Evolutionary conservation across 2,888 invertebrate species (phyloP).

Genomic region (Melieria picta): DNA sequence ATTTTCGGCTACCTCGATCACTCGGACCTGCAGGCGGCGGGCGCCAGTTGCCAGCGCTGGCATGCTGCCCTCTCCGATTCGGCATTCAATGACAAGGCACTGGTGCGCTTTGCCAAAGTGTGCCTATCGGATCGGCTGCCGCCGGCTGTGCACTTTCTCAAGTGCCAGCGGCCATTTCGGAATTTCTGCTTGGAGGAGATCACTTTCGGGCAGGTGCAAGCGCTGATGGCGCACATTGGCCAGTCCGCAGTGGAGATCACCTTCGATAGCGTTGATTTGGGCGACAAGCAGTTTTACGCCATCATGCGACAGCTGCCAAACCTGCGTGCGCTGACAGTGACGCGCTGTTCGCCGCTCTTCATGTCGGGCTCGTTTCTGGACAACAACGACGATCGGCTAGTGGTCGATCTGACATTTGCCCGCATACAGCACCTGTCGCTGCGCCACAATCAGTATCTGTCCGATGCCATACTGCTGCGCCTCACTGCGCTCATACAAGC

Average conservation of each 20-base stretch:
- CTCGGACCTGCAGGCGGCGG: conserved; percentile 74
- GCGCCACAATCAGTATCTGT: conserved; percentile 76
- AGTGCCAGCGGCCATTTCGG: conserved; percentile 54
- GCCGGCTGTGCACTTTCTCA: conserved; percentile 56
- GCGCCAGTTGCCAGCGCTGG: conserved; percentile 75
- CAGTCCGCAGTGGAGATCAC: conserved; percentile 69
- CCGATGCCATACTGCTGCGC: conserved; percentile 78
- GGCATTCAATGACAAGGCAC: conserved; percentile 63
- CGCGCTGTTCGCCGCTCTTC: conserved; percentile 76
- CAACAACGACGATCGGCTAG: conserved; percentile 67
- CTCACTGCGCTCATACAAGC: conserved; percentile 72
- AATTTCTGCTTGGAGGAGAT: conserved; percentile 59
- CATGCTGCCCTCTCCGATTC: conserved; percentile 74
- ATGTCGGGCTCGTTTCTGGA: conserved; percentile 79
- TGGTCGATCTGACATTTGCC: conserved; percentile 60
- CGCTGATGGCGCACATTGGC: conserved; percentile 72
- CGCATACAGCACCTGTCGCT: conserved; percentile 72
- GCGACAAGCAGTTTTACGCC: conserved; percentile 72
- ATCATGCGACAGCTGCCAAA: conserved; percentile 70
- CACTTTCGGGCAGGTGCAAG: conserved; percentile 60
- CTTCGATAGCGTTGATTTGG: conserved; percentile 72
- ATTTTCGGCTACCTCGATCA: conserved; percentile 73
- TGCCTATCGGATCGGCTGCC: conserved; percentile 57
- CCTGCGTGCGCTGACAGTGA: conserved; percentile 71
- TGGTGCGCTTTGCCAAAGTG: conserved; percentile 58